Percentiles rank a stretch among this genome's conserved stretches.
phyloP scores from a whole-genome alignment of 2,888 invertebrate species.

The Coelopa pilipes region DNA sequence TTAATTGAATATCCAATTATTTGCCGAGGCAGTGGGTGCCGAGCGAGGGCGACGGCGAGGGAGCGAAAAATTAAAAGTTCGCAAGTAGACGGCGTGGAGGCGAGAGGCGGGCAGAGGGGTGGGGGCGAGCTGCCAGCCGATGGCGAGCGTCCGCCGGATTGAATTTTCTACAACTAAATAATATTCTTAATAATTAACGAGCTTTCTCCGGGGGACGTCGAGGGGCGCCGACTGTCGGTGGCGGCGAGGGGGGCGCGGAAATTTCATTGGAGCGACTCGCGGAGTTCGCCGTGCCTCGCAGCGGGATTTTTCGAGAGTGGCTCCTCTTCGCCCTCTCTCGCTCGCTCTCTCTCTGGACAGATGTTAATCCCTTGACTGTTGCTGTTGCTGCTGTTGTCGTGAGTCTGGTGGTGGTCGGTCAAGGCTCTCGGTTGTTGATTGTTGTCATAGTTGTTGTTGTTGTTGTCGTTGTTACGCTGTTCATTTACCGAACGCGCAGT shows the following conservation, averaged over 20 bases:
- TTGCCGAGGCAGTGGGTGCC: slow-evolving; percentile 34
- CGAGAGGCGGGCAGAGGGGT: not conserved
- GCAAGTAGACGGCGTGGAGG: not conserved
- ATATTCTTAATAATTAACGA: slow-evolving; percentile 48
- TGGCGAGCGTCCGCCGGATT: slow-evolving; percentile 38
- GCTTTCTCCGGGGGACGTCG: not conserved
- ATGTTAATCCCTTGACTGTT: slow-evolving; percentile 27
- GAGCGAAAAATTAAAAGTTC: slow-evolving; percentile 6
- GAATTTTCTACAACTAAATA: slow-evolving; percentile 45
- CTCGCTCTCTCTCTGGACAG: not conserved
- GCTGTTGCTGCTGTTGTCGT: slow-evolving; percentile 6
- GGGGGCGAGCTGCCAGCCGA: not conserved
- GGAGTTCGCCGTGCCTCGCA: not conserved
- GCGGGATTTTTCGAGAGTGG: not conserved
- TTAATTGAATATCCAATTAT: slow-evolving; percentile 43
- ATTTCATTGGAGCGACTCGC: not conserved
- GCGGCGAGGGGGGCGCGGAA: not conserved
- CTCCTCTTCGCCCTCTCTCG: not conserved
- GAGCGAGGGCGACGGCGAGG: slow-evolving; percentile 16
- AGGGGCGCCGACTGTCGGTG: not conserved
- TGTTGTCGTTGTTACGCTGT: not conserved
- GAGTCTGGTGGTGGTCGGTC: no score
- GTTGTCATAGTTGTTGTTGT: not conserved
- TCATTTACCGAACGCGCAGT: slow-evolving; percentile 19
- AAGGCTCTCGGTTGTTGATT: no score